A percentile compares a stretch with the other conserved stretches of the same genome.
phyloP scores from a whole-genome alignment of 2,888 invertebrate species.

The Pyrgus malvae region DNA sequence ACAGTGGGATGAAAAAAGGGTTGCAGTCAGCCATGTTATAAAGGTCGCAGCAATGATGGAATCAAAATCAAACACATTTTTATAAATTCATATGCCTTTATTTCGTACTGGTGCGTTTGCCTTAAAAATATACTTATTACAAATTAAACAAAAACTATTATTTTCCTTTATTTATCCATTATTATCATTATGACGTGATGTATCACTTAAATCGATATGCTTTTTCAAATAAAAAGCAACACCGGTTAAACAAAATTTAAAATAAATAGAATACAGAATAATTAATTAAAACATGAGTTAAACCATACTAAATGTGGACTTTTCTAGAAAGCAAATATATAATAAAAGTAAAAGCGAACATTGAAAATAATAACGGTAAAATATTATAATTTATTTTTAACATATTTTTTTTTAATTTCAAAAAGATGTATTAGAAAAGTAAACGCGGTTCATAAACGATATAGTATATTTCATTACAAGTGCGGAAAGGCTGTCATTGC shows the following conservation, averaged over 20 bases:
- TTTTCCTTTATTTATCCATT: constrained; percentile 55
- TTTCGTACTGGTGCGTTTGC: constrained; percentile 81
- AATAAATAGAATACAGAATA: constrained; percentile 42
- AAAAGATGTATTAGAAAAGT: no score
- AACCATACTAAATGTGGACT: constrained; percentile 27
- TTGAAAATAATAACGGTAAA: no score
- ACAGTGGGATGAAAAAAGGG: no score
- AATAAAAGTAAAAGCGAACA: no score
- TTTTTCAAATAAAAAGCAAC: constrained; percentile 58
- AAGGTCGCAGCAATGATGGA: no score
- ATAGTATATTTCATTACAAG: no score
- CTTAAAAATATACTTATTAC: constrained; percentile 75
- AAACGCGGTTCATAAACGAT: no score
- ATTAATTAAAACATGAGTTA: constrained; percentile 35
- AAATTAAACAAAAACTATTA: constrained; percentile 63
- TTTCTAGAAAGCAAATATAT: constrained; percentile 20
- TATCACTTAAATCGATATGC: constrained; percentile 74
- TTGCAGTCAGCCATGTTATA: no score
- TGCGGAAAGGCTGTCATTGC: no score
- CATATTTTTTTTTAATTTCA: no score
- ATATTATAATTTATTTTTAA: no score
- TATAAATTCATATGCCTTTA: constrained; percentile 81
- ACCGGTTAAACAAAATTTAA: constrained; percentile 15
- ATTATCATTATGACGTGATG: constrained; percentile 55
- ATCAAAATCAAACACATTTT: constrained; percentile 32